A percentile compares a stretch with the other conserved stretches of the same genome.
Evolutionary conservation across 92 coral and sea anemone species (phyloP).

Genomic region (Parazoanthus swiftii): DNA sequence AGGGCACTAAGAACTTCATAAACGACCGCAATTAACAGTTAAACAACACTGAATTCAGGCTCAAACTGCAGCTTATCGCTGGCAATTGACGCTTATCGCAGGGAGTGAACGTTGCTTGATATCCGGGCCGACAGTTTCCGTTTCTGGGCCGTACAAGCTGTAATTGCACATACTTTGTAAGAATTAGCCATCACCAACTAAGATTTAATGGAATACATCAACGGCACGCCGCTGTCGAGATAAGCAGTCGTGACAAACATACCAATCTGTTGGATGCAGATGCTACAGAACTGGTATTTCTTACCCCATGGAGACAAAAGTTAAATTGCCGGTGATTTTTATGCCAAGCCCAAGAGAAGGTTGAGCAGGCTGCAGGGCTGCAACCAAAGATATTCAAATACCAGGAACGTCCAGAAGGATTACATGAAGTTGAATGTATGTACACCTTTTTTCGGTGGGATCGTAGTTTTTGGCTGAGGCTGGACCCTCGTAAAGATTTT

Average conservation of each 20-base stretch:
- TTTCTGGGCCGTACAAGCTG: neutral
- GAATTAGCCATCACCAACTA: neutral
- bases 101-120: neutral
- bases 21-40: neutral
- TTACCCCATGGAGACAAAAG: neutral
- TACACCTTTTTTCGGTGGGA: too few species aligned
- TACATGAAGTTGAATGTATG: too few species aligned
- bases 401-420: too few species aligned
- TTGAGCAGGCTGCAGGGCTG: neutral
- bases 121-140: slow-evolving; percentile 17
- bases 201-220: slow-evolving; percentile 17
- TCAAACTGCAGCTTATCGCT: neutral
- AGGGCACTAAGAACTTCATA: neutral
- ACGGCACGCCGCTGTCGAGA: neutral
- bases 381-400: neutral
- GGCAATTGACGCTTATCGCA: neutral
- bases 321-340: neutral
- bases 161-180: neutral
- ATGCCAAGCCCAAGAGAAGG: neutral
- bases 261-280: neutral
- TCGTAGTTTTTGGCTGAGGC: too few species aligned
- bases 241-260: neutral
- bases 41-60: neutral
- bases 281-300: neutral
- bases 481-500: too few species aligned